These are phyloP conservation scores for Heteractis magnifica DNA, from an alignment of 92 coral and sea anemone species.

Conservation along the genomic window DNA sequence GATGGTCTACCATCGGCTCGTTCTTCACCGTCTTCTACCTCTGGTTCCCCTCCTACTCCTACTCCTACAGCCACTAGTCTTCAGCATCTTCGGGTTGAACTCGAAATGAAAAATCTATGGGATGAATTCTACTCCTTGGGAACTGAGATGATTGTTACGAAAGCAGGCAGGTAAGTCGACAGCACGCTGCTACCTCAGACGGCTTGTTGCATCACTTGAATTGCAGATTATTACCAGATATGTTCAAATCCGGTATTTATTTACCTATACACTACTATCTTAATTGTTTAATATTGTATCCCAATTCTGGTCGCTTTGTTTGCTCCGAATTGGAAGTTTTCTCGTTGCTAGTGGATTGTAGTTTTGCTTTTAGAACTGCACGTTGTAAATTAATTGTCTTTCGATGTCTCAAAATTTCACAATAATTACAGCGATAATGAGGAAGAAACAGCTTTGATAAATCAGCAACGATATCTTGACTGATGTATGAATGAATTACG, in stretches of 20 bases:
- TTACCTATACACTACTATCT: neutral
- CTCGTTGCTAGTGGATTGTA: neutral
- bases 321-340: neutral
- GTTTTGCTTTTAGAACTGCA: neutral
- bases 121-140: slow-evolving; percentile 87
- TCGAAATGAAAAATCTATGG: slow-evolving; percentile 97
- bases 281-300: neutral
- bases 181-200: neutral
- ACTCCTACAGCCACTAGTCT: slow-evolving; percentile 61
- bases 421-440: neutral
- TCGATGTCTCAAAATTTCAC: neutral
- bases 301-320: neutral
- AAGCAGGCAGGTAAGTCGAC: slow-evolving; percentile 88
- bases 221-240: neutral
- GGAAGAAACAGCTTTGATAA: neutral
- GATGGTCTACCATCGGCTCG: slow-evolving; percentile 38
- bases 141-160: slow-evolving; percentile 95
- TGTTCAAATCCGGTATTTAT: neutral
- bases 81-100: slow-evolving; percentile 83
- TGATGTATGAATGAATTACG: neutral
- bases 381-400: neutral
- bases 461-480: neutral
- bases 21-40: slow-evolving; percentile 40
- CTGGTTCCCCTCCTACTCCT: slow-evolving; percentile 11
- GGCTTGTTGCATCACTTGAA: neutral